Conservation (phyloP, 30 jellyfish, hydroid and myxozoan species). For the Hydractinia symbiolongicarpus region DNA sequence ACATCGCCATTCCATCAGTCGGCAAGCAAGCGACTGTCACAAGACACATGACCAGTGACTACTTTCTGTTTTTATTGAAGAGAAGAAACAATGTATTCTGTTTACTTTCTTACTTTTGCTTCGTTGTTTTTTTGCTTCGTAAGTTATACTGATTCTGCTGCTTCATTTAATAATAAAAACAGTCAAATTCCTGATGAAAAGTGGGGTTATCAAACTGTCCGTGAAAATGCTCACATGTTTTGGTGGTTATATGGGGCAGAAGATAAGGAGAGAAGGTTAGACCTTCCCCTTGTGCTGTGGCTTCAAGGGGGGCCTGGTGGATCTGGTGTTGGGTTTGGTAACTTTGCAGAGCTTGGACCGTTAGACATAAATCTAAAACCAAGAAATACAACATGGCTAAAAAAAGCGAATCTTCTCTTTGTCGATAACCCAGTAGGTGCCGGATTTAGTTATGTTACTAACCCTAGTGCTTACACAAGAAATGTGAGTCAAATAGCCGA, state of each 20-base stretch:
- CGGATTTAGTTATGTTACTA: slow-evolving; percentile 81
- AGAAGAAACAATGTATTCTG: too few relatives aligned
- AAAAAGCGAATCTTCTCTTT: slow-evolving; percentile 55
- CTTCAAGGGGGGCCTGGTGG: slow-evolving; percentile 98
- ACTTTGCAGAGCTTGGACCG: slow-evolving; percentile 80
- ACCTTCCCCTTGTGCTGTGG: slow-evolving; percentile 73
- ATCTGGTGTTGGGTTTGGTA: slow-evolving; percentile 83
- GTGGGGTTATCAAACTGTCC: slow-evolving; percentile 87
- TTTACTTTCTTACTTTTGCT: too few relatives aligned
- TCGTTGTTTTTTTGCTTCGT: too few relatives aligned
- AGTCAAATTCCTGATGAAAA: slow-evolving; percentile 56
- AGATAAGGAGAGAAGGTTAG: slow-evolving; percentile 20
- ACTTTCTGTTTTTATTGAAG: too few relatives aligned
- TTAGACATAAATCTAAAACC: slow-evolving; percentile 53
- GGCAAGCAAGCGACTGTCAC: too few relatives aligned
- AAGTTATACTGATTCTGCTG: too few relatives aligned
- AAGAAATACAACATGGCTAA: slow-evolving; percentile 70
- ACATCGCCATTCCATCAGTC: too few relatives aligned
- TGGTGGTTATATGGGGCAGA: slow-evolving; percentile 94
- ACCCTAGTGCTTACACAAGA: slow-evolving; percentile 51
- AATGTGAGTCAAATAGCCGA: slow-evolving; percentile 80
- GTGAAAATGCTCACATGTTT: slow-evolving; percentile 82
- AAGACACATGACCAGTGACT: too few relatives aligned
- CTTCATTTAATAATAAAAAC: too few relatives aligned
- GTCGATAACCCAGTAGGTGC: slow-evolving; percentile 93